Conservation (phyloP, 2,888 invertebrate species). For the Onthophagus sagittarius region DNA sequence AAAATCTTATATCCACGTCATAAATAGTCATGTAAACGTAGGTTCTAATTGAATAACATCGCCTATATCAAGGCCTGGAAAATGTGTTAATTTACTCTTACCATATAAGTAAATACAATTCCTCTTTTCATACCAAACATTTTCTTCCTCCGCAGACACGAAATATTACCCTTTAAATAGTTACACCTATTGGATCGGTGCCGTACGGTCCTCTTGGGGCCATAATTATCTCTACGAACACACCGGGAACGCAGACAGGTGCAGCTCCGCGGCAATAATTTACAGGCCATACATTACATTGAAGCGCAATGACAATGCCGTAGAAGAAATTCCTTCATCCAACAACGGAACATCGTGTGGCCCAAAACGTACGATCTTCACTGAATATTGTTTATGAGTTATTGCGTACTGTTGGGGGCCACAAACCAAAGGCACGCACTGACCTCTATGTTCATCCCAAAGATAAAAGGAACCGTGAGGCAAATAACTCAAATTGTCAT, state of each 20-base stretch:
- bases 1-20: constrained; percentile 9
- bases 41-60: constrained; percentile 2
- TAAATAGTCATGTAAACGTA: constrained; percentile 5
- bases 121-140: too few relatives aligned
- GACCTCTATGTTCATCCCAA: not conserved
- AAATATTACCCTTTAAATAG: too few relatives aligned
- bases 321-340: not conserved
- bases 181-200: not conserved
- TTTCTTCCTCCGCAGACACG: too few relatives aligned
- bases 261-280: constrained; percentile 11
- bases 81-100: not conserved
- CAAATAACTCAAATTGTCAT: not conserved
- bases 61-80: not conserved
- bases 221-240: constrained; percentile 1
- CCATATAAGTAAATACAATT: too few relatives aligned
- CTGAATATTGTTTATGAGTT: constrained; percentile 5
- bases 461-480: not conserved
- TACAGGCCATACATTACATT: constrained; percentile 9
- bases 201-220: not conserved
- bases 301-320: constrained; percentile 9
- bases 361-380: constrained; percentile 9
- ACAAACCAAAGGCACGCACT: not conserved
- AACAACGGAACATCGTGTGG: constrained; percentile 1
- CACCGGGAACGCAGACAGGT: constrained; percentile 1
- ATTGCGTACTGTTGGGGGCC: constrained; percentile 3